These are phyloP conservation scores for Chrysogorgia sp. DNA, from an alignment of 92 coral and sea anemone species.

Conservation along the genomic window DNA sequence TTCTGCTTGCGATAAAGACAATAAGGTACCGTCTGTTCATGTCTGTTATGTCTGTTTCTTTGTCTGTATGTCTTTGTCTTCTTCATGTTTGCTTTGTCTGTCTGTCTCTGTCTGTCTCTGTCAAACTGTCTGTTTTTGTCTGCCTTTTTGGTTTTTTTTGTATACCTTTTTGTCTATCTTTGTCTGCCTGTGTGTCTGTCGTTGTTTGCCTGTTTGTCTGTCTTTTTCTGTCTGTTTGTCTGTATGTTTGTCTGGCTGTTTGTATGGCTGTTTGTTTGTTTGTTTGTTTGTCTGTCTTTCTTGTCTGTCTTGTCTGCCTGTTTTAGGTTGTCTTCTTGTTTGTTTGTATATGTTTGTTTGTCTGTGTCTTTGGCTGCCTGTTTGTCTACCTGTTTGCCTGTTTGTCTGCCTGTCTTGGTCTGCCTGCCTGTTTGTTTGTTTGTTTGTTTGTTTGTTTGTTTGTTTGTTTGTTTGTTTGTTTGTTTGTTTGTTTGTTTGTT, in stretches of 20 bases:
- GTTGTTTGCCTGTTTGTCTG: background rate
- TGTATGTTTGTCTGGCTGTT: background rate
- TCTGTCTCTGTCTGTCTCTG: background rate
- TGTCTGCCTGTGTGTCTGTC: background rate
- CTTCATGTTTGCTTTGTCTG: background rate
- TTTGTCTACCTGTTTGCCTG: too few species aligned
- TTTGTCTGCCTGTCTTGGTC: too few species aligned
- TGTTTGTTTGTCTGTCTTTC: too few species aligned
- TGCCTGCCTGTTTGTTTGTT: too few species aligned
- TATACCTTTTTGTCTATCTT: background rate
- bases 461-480: background rate
- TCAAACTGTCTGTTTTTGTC: too few species aligned
- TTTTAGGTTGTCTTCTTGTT: too few species aligned
- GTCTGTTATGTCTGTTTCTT: background rate
- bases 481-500: background rate
- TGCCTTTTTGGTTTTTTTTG: background rate
- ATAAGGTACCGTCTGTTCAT: too few species aligned
- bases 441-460: too few species aligned
- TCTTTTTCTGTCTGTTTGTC: background rate
- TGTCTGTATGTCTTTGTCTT: background rate
- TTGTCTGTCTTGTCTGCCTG: too few species aligned
- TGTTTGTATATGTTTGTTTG: too few species aligned
- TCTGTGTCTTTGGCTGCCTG: background rate
- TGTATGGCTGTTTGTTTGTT: background rate
- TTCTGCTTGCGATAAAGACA: constrained; percentile 74